Base-by-base conservation (phyloP, 2,113 vertebrate genomes). In the Euleptes europaea region DNA sequence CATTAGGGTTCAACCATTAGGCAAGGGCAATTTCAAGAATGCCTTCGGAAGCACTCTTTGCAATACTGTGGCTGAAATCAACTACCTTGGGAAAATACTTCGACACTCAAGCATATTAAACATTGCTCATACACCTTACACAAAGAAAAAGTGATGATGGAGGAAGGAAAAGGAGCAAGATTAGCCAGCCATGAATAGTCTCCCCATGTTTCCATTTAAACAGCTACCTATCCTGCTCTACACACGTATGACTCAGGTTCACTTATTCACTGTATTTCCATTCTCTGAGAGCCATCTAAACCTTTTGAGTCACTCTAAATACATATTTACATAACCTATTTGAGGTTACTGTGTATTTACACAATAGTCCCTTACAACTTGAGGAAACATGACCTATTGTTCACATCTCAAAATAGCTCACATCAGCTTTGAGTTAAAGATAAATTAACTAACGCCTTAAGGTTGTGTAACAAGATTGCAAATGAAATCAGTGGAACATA, bases 311-410 rank as follows among this genome's bases (percentile, higher is more conserved):
- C 82, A 90, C 78, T 89, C 91, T 92, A 92, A 91, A 90, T 67
- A 87, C 42, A 26, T 89, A 90, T 91, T 92, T 91, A 86, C 83
- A 88, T 86, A 91, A 70, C 33, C 74, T 91, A 28, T 87, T 66
- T 84, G 85, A 91, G 82, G 85, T 49, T 88, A 84, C 80, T 49
- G 40, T 15, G 78, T 71, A 82, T 85, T 94, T 92, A 88, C 84
- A 91, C 89, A 93, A 89, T 44, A 72, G 10, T 80, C 88, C 80
- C 81, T 76, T 91, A 90, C 0, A 92, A 91, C 88, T 86, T 90
- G 88, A 89, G 90, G 89, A 93, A 89, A 77, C 90, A 88, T 38
- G 74, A 78, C 49, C 91, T 81, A 92, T 92, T 94, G 90, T 91
- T 91, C 78, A 49, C 74, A 93, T 90, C 57, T 78, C 88, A 87